phyloP scores from a whole-genome alignment of 2,888 invertebrate species.

The Fissipunctia ypsillon region DNA sequence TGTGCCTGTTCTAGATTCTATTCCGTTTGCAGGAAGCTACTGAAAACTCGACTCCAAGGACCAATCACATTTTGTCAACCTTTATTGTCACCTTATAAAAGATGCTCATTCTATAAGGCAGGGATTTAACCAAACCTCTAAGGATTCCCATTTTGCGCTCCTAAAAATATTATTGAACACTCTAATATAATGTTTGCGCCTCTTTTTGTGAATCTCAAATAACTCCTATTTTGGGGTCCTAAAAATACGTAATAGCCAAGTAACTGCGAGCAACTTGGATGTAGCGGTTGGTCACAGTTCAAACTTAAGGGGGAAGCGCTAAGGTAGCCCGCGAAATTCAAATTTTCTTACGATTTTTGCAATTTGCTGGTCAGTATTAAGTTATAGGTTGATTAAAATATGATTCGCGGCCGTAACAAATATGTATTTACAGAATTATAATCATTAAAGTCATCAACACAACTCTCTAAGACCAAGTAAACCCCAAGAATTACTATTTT shows the following conservation, averaged over 20 bases:
- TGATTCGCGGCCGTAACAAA: too few relatives aligned
- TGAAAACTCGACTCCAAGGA: constrained; percentile 8
- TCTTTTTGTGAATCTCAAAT: not conserved
- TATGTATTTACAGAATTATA: too few relatives aligned
- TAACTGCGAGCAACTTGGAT: not conserved
- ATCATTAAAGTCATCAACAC: too few relatives aligned
- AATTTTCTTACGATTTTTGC: too few relatives aligned
- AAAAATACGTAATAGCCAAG: too few relatives aligned
- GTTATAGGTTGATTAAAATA: too few relatives aligned
- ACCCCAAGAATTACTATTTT: too few relatives aligned
- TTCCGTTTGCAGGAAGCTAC: constrained; percentile 41
- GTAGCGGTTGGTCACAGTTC: not conserved
- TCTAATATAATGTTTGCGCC: not conserved
- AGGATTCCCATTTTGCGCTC: not conserved
- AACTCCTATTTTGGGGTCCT: too few relatives aligned
- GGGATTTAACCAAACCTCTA: not conserved
- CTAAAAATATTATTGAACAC: not conserved
- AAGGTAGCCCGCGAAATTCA: too few relatives aligned
- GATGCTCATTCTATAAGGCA: not conserved
- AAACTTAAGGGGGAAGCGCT: too few relatives aligned
- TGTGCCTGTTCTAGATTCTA: constrained; percentile 82
- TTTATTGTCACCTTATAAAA: not conserved
- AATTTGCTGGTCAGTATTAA: too few relatives aligned
- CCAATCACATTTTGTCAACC: constrained; percentile 6
- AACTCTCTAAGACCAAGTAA: too few relatives aligned